Evolutionary conservation across 2,888 invertebrate genomes (phyloP).

Genomic region (Biston stratarius): DNA sequence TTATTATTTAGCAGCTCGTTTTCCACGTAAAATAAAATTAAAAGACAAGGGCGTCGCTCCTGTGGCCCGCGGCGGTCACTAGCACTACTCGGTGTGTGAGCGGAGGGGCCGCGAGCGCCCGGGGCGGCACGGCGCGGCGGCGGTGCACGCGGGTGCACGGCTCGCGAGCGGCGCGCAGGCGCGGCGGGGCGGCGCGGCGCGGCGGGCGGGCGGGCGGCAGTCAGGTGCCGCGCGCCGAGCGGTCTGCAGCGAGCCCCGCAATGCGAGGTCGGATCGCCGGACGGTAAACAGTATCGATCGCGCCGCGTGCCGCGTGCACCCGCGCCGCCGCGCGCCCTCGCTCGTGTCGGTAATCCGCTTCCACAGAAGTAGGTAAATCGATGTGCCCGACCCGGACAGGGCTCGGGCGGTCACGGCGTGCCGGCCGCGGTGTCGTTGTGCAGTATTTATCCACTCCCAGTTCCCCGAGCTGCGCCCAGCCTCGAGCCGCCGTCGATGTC

Average conservation of each 20-base stretch:
- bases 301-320: conserved; percentile 24
- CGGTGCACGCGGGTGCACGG: background rate
- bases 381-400: conserved; percentile 41
- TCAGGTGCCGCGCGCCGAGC: conserved; percentile 11
- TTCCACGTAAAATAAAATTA: too few relatives aligned
- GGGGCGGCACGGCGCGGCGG: background rate
- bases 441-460: background rate
- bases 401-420: conserved; percentile 1
- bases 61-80: too few relatives aligned
- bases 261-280: conserved; percentile 23
- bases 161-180: background rate
- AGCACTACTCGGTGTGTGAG: too few relatives aligned
- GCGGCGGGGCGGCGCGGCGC: conserved; percentile 12
- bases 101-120: too few relatives aligned
- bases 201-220: conserved; percentile 21
- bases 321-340: conserved; percentile 33
- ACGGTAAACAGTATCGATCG: conserved; percentile 45
- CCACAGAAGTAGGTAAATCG: conserved; percentile 40
- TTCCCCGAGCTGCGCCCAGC: too few relatives aligned
- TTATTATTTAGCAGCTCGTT: too few relatives aligned
- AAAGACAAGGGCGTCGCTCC: too few relatives aligned
- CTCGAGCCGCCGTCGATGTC: too few relatives aligned
- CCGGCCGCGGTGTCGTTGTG: background rate
- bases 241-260: conserved; percentile 14
- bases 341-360: conserved; percentile 36